A percentile compares a stretch with the other conserved stretches of the same genome.
Evolutionary conservation across 2,113 vertebrate species (phyloP).

Genomic region (Poicephalus meyeri): DNA sequence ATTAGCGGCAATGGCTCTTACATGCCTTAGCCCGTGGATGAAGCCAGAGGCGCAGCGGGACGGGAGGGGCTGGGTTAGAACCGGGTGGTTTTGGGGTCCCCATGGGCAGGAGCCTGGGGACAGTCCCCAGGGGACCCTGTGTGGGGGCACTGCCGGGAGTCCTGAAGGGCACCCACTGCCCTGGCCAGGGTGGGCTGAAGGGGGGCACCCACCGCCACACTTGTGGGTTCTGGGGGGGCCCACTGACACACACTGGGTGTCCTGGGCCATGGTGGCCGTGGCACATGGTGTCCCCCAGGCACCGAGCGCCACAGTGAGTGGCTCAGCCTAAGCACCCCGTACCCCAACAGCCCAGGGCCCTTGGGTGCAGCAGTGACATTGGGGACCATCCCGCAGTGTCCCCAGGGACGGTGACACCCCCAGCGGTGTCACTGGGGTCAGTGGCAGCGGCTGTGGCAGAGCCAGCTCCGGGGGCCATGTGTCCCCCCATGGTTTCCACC

Average conservation of each 20-base stretch:
- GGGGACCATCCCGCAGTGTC: neutral
- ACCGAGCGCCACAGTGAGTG: accelerated
- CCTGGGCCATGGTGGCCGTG: accelerated
- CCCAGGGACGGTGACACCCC: neutral
- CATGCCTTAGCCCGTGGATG: neutral
- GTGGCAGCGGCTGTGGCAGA: neutral
- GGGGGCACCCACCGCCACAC: accelerated
- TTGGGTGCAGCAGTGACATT: neutral
- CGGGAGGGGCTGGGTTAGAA: neutral
- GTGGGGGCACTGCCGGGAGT: neutral
- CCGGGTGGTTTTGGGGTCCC: neutral
- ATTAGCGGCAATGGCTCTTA: constrained; percentile 43
- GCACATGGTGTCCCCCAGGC: accelerated
- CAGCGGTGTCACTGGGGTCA: neutral
- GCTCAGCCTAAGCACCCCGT: accelerated
- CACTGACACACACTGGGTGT: accelerated
- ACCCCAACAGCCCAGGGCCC: accelerated
- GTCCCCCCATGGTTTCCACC: neutral
- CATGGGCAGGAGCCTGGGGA: neutral
- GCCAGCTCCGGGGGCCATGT: accelerated
- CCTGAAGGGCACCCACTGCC: neutral
- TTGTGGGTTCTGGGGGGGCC: neutral
- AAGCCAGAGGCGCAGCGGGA: accelerated
- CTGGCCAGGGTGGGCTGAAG: neutral
- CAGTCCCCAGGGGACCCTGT: neutral